Evolutionary conservation across 2,797 vertebrate genomes (phyloP), one percentile per base, ranked within the genome.

Genomic region (Tamandua tetradactyla): DNA sequence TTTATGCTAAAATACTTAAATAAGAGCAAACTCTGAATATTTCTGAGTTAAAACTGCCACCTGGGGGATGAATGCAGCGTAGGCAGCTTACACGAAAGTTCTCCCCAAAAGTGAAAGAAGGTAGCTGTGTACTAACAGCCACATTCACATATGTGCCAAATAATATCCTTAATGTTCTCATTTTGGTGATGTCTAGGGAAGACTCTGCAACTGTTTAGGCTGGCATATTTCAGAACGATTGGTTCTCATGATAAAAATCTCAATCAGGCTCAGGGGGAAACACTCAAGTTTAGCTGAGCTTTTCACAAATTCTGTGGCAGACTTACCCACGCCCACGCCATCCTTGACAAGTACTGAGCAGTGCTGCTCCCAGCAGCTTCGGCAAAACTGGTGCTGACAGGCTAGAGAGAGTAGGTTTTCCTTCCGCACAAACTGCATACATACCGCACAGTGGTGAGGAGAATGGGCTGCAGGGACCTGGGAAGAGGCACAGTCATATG

Each of bases 351-450:
- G 99, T 81, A 99, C 99, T 78, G 99, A 99, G 98, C 99, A 99
- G 97, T 99, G 99, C 98, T 99, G 99, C 98, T 99, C 99, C 99
- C 99, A 99, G 98, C 99, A 99, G 98, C 98, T 99, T 98, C 99
- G 99, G 97, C 99, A 99, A 98, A 99, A 99, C 97, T 99, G 99
- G 98, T 99, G 99, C 98, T 99, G 99, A 97, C 99, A 99, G 93
- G 99, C 98, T 98, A 99, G 98, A 61, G 99, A 99, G 93, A 99
- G 98, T 94, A 99, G 98, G 90, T 99, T 98, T 95, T 99, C 99
- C 98, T 99, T 99, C 95, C 99, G 98, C 92, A 99, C 99, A 87
- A 99, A 98, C 98, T 99, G 99, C 98, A 99, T 99, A 98, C 99
- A 99, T 95, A 99, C 99, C 0, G 99, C 99, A 47, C 99, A 99